Evolutionary conservation across 2,113 vertebrate genomes (phyloP).

Genomic region (Onychorhynchus coronatus): DNA sequence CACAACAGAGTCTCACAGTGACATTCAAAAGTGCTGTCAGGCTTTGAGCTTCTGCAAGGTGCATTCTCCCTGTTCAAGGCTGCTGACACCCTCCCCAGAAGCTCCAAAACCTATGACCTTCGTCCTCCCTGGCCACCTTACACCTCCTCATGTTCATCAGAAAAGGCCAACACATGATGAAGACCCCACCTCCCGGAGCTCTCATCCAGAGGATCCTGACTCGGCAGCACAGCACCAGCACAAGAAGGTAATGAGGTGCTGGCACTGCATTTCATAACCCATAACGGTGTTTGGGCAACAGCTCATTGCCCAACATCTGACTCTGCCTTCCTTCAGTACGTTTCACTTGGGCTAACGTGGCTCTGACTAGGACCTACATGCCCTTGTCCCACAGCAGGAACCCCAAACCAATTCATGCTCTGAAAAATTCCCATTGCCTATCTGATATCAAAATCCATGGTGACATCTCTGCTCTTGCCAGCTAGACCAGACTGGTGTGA

Average conservation of each 20-base stretch:
- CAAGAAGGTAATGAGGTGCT: accelerated
- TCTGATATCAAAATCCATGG: not conserved
- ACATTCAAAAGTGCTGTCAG: not conserved
- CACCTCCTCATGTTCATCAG: not conserved
- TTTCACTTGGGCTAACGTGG: not conserved
- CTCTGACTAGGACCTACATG: not conserved
- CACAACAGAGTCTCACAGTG: not conserved
- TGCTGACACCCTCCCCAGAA: not conserved
- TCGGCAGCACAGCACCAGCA: not conserved
- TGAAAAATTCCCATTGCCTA: not conserved
- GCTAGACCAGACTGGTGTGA: not conserved
- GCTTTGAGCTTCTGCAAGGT: not conserved
- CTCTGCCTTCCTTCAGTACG: not conserved
- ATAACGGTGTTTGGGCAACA: accelerated
- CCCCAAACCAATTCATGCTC: not conserved
- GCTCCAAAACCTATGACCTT: not conserved
- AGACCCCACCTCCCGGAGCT: not conserved
- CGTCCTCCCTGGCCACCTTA: not conserved
- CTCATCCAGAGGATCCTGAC: not conserved
- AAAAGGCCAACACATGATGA: not conserved
- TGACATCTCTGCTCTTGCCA: not conserved
- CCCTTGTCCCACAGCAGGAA: not conserved
- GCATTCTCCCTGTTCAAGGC: not conserved
- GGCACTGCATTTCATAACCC: not conserved
- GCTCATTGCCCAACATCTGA: not conserved